Base-by-base conservation (phyloP, 2,797 vertebrate species). In the Masticophis lateralis region DNA sequence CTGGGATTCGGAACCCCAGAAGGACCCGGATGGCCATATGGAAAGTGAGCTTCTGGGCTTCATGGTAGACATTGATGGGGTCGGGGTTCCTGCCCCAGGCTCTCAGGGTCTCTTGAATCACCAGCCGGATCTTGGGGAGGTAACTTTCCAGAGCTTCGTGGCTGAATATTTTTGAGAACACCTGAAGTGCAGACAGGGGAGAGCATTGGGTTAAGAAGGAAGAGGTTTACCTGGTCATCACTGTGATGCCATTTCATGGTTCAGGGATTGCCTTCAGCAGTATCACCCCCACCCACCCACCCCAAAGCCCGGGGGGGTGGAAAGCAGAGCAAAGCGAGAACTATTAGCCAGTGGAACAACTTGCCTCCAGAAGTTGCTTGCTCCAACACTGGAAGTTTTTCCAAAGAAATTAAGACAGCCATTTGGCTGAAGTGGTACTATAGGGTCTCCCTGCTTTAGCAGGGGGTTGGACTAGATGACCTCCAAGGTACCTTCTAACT, bases 91-190 rank as follows among this genome's bases (percentile, higher is more conserved):
- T 99, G 97, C 99, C 99, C 99, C 99, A 99, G 6, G 98, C 98
- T 0, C 99, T 96, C 0, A 99, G 98, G 0, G 98, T 99, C 96
- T 99, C 99, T 97, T 99, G 99, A 97, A 99, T 99, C 93, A 99
- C 99, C 97, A 98, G 98, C 96, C 99, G 99, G 97, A 99, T 99
- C 97, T 99, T 99, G 4, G 99, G 99, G 4, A 99, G 98, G 94
- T 99, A 99, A 74, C 98, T 99, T 97, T 99, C 98, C 97, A 99
- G 95, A 0, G 99, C 99, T 93, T 99, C 99, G 0, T 99, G 99
- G 96, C 99, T 99, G 97, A 99, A 99, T 93, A 99, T 98, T 97
- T 99, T 99, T 93, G 99, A 99, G 96, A 99, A 99, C 69, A 99
- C 98, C 99, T 99, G 56, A 0, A 1, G 91, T 11, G 57, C 18